Percentiles rank a stretch among this genome's conserved stretches.
These are phyloP conservation scores for Steromphala cineraria DNA, from an alignment of 2,888 invertebrate species.

Conservation along the genomic window DNA sequence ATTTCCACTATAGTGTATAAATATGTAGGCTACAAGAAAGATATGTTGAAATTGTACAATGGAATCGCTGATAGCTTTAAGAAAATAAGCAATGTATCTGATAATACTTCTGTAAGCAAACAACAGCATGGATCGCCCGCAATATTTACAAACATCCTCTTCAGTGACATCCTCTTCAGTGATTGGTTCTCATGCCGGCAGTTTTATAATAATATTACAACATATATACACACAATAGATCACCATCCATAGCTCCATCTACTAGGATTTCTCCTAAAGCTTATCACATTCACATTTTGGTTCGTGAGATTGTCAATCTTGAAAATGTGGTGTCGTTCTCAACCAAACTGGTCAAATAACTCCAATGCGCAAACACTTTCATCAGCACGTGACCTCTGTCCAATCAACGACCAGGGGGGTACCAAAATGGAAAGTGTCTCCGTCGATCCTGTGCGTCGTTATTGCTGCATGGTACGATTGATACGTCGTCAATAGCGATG, in stretches of 20 bases:
- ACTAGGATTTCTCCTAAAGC: neutral
- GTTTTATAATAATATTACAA: neutral
- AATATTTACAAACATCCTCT: neutral
- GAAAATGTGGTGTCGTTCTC: neutral
- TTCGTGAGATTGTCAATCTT: neutral
- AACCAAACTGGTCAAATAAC: neutral
- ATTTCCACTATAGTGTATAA: too few species aligned
- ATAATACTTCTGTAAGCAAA: too few species aligned
- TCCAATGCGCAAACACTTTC: too few species aligned
- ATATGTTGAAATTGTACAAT: too few species aligned
- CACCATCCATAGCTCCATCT: neutral
- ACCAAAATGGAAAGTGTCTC: neutral
- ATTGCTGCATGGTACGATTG: conserved; percentile 34
- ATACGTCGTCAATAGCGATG: conserved; percentile 45
- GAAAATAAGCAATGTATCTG: too few species aligned
- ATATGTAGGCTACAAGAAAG: too few species aligned
- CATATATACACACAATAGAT: neutral
- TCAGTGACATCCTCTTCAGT: neutral
- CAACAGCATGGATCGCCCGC: neutral
- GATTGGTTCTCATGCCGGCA: neutral
- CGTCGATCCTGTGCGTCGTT: conserved; percentile 9
- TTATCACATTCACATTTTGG: neutral
- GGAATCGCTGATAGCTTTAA: too few species aligned
- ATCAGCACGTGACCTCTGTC: too few species aligned
- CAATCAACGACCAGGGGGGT: neutral